These are phyloP conservation scores for Nomada flava DNA, from an alignment of 2,888 invertebrate species.

Conservation along the genomic window DNA sequence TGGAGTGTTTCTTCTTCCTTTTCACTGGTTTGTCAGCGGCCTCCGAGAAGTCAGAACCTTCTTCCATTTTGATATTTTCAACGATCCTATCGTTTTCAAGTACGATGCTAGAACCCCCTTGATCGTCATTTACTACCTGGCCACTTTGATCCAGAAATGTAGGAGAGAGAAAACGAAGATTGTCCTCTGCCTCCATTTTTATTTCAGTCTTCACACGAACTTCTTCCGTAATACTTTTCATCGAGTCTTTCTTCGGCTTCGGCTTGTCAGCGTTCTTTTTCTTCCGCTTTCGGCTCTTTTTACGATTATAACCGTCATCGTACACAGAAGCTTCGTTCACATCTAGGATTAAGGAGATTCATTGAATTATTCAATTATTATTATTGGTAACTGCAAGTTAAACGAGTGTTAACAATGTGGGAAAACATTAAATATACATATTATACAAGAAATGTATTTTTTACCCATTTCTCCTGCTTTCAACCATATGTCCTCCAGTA, in stretches of 20 bases:
- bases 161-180: slow-evolving; percentile 3
- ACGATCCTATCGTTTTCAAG: slow-evolving; percentile 3
- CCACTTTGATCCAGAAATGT: slow-evolving; percentile 34
- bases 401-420: not conserved
- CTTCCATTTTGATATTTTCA: slow-evolving; percentile 46
- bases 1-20: slow-evolving; percentile 75
- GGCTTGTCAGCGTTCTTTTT: slow-evolving; percentile 73
- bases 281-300: slow-evolving; percentile 83
- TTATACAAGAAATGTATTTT: slow-evolving; percentile 40
- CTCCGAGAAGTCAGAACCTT: slow-evolving; percentile 39
- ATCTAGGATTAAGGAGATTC: slow-evolving; percentile 78
- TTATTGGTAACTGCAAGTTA: not conserved
- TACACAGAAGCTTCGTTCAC: slow-evolving; percentile 85
- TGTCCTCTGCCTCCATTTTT: slow-evolving; percentile 44
- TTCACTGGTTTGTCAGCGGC: slow-evolving; percentile 42
- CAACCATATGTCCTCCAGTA: slow-evolving; percentile 91
- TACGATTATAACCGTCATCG: slow-evolving; percentile 86
- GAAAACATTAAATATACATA: not conserved
- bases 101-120: slow-evolving; percentile 32
- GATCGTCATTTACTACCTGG: slow-evolving; percentile 30
- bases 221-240: slow-evolving; percentile 39
- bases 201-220: slow-evolving; percentile 56
- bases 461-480: slow-evolving; percentile 92
- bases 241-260: slow-evolving; percentile 73
- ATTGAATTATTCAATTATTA: slow-evolving; percentile 14